Evolutionary conservation across 2,888 invertebrate species (phyloP).

Genomic region (Resseliella maxima): DNA sequence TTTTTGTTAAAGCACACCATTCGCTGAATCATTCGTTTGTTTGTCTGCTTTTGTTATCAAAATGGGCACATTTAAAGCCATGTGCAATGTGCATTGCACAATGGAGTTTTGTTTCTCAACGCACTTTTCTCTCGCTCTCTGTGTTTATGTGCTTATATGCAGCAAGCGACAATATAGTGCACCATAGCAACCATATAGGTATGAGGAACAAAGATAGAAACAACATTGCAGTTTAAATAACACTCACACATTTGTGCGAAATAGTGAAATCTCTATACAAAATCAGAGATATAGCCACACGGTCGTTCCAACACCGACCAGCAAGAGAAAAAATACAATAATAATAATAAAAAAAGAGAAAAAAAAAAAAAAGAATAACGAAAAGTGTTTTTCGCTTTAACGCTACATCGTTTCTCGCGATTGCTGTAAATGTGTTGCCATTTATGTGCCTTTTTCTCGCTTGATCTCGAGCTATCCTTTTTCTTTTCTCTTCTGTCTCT

Average conservation of each 20-base stretch:
- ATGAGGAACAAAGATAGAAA: constrained; percentile 5
- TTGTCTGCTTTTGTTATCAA: neutral
- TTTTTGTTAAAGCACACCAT: too few relatives aligned
- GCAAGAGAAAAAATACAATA: neutral
- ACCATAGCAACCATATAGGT: constrained; percentile 13
- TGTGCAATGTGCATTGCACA: constrained; percentile 35
- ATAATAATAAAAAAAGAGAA: neutral
- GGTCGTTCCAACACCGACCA: constrained; percentile 5
- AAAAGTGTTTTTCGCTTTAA: constrained; percentile 47
- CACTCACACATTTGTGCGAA: constrained; percentile 22
- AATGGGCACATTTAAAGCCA: constrained; percentile 26
- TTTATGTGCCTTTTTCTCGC: too few relatives aligned
- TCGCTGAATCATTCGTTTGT: neutral
- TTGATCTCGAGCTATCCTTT: too few relatives aligned
- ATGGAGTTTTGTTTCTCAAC: constrained; percentile 41
- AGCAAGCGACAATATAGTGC: neutral
- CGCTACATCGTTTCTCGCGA: neutral
- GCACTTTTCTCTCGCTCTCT: constrained; percentile 43
- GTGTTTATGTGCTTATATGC: neutral
- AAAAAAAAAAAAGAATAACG: constrained; percentile 25
- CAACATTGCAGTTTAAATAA: neutral
- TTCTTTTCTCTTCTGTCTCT: too few relatives aligned
- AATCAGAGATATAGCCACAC: constrained; percentile 51
- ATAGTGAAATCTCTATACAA: constrained; percentile 2
- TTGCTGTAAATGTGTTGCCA: neutral